A percentile compares a stretch with the other conserved stretches of the same genome.
Conservation (phyloP, 1,140 invertebrate species). For the Drosophila hydei region DNA sequence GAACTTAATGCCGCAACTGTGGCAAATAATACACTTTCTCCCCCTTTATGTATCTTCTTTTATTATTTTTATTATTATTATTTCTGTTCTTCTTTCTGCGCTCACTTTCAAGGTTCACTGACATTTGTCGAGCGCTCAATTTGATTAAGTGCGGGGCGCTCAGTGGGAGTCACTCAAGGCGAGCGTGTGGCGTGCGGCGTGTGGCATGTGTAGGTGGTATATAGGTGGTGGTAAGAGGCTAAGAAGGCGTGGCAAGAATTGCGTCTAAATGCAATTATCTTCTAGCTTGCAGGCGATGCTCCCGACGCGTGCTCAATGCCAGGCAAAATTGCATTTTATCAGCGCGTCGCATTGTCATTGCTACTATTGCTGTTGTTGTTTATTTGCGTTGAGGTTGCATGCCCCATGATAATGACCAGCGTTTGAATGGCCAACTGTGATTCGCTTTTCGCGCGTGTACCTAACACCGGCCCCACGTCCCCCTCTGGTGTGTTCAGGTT, state of each 20-base stretch:
- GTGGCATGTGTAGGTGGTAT: conserved; percentile 1
- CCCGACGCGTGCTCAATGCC: conserved; percentile 57
- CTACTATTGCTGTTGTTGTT: conserved; percentile 1
- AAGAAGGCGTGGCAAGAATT: conserved; percentile 24
- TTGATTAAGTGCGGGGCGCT: conserved; percentile 70
- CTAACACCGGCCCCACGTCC: background rate
- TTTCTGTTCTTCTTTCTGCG: conserved; percentile 13
- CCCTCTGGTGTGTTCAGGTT: conserved; percentile 4
- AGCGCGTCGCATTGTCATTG: conserved; percentile 7
- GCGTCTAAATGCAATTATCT: conserved; percentile 76
- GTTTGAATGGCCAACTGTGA: conserved; percentile 54
- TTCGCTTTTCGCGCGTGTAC: conserved; percentile 22
- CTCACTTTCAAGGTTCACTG: conserved; percentile 69
- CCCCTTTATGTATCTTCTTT: conserved; percentile 10
- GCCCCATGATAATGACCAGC: conserved; percentile 40
- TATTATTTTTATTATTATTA: conserved; percentile 6
- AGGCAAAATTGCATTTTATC: conserved; percentile 67
- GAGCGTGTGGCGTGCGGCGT: background rate
- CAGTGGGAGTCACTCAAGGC: conserved; percentile 26
- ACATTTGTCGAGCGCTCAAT: conserved; percentile 73
- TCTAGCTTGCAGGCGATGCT: conserved; percentile 48
- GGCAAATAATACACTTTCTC: conserved; percentile 66
- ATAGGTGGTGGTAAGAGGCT: background rate
- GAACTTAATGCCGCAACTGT: conserved; percentile 67
- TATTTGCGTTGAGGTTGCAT: conserved; percentile 31